Base-by-base conservation (phyloP, 2,888 invertebrate species). In the Scrobipalpa atriplicella region DNA sequence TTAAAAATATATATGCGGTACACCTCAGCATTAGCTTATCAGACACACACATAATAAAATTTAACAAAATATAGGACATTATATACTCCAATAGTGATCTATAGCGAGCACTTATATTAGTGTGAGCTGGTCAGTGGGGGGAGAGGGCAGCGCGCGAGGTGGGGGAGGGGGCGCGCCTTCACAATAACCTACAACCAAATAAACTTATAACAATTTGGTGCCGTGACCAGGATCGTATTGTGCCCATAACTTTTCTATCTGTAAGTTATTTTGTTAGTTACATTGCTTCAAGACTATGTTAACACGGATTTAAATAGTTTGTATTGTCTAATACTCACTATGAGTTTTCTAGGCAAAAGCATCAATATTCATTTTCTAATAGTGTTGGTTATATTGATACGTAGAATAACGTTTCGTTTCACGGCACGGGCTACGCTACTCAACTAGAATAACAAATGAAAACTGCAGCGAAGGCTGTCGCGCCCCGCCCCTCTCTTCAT, bases 41-140 rank as follows among this genome's bases (percentile, higher is more conserved):
- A 84, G 84, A 88, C 85, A 86, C 84, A 85, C 87, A 87, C 83
- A 80, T 81, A 86, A 84, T 90, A 91, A 79, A 87, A 90, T 88
- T 82, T 91, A 92, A 92, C 90, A 92, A 93, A 92, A 92, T 93
- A 92, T 91, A 92, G 86, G 88, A 85, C 82, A 85, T 77, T n/a
- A 82, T 84, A 83, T 85, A 86, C 81, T 89, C 84, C 84, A 81
- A 84, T 84, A 88, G 84, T 86, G 88, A 86, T 87, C 85, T 86
- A 86, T 83, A 78, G 16, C 79, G 84, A 84, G 85, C 85, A 85
- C 90, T 89, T 87, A 89, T 87, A 85, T 82, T 83, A 85, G 76
- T 80, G 87, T 83, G 85, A 82, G 81, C 77, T 78, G 79, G 81
- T 77, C 76, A 58, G 81, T 82, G 76, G 78, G 78, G 86, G 90